Conservation (phyloP, 2,113 vertebrate genomes). For the Amazona vittata region DNA sequence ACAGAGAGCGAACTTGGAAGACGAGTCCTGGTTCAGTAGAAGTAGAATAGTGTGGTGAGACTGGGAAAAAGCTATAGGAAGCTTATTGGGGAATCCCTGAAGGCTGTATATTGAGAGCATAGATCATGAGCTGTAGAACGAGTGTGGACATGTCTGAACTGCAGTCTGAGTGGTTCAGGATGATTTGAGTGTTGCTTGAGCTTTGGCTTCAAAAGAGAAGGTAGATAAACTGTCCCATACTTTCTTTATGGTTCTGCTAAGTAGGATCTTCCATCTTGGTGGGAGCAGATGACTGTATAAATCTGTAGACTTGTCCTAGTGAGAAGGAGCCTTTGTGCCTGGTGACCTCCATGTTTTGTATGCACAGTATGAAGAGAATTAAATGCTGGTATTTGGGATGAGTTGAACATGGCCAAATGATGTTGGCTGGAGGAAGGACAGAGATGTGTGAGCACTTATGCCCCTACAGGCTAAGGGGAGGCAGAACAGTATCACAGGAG, state of each 20-base stretch:
- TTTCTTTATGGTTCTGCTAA: background rate
- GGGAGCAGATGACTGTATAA: background rate
- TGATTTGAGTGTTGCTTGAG: background rate
- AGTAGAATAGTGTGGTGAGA: fast-evolving
- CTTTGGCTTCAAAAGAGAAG: background rate
- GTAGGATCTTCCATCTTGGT: background rate
- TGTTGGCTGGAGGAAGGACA: background rate
- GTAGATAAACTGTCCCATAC: background rate
- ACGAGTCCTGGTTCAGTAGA: background rate
- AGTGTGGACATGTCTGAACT: background rate
- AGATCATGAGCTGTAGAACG: background rate
- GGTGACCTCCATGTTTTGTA: background rate
- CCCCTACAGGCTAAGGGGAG: background rate
- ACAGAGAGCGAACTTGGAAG: background rate
- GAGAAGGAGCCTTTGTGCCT: background rate
- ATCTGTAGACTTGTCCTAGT: background rate
- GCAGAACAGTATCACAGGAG: background rate
- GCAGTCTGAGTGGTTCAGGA: background rate
- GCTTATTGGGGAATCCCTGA: background rate
- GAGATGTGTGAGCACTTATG: background rate
- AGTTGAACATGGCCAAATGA: background rate
- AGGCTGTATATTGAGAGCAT: background rate
- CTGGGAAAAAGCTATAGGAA: background rate
- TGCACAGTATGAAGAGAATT: background rate
- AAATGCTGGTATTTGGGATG: background rate